Percentiles rank a stretch among this genome's conserved stretches.
Conservation (phyloP, 2,113 vertebrate genomes). For the Pluvialis apricaria region DNA sequence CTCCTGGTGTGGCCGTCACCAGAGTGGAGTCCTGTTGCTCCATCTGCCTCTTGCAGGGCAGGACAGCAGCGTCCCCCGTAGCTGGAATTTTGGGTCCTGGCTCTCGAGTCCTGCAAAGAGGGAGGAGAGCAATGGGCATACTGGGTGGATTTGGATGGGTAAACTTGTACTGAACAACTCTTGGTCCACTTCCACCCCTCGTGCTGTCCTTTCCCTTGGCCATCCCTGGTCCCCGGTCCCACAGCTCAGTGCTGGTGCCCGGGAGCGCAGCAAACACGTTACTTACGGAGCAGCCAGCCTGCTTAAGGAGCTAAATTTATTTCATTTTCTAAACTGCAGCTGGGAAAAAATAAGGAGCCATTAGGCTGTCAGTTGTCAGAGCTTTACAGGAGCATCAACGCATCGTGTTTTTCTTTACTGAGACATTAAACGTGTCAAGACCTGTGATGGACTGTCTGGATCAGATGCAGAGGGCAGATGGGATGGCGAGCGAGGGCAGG, state of each 20-base stretch:
- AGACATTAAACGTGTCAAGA: slow-evolving; percentile 52
- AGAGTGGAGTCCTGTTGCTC: background rate
- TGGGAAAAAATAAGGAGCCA: slow-evolving; percentile 61
- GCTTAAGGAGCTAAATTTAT: slow-evolving; percentile 59
- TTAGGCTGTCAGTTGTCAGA: slow-evolving; percentile 61
- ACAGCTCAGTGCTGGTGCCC: background rate
- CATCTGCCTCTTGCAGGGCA: no score
- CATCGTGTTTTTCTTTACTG: slow-evolving; percentile 59
- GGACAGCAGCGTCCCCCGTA: background rate
- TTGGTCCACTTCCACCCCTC: background rate
- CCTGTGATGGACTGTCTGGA: slow-evolving; percentile 41
- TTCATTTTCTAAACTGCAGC: slow-evolving; percentile 62
- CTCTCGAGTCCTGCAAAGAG: fast-evolving
- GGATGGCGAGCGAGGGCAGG: background rate
- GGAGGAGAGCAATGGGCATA: fast-evolving
- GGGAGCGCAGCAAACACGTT: background rate
- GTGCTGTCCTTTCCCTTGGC: background rate
- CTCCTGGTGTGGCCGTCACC: background rate
- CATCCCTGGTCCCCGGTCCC: background rate
- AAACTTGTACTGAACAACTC: background rate
- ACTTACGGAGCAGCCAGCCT: background rate
- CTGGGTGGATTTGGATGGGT: background rate
- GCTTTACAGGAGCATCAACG: slow-evolving; percentile 51
- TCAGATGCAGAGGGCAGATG: background rate
- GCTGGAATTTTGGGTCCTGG: background rate